Evolutionary conservation across 2,797 vertebrate genomes (phyloP), one percentile per base, ranked within the genome.

Genomic region (Clarias pachynema): DNA sequence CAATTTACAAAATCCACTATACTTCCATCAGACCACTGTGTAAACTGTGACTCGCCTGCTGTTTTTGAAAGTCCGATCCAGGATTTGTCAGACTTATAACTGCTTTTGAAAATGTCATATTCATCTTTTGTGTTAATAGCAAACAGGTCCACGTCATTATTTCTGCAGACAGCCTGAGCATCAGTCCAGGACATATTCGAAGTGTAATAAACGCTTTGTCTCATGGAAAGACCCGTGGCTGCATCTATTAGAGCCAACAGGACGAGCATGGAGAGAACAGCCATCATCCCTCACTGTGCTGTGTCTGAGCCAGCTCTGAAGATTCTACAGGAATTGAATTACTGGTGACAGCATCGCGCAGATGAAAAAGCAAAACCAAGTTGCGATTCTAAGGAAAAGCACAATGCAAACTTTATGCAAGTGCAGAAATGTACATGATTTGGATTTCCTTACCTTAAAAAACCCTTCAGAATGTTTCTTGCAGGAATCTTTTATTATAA

Each of bases 1-100:
- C 53, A 34, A 1, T 16, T 20, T 22, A 8, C 0, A 0, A 20
- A 31, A 10, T 8, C 0, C 18, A 59, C 3, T 18, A 0, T 1
- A 18, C 26, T 29, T 77, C 74, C 74, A 22, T 77, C 44, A 31
- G 53, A 34, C 74, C 74, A 77, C 15, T 31, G 74, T 31, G 74
- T 31, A 34, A 57, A 77, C 9, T 8, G 22, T 10, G 3, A 10
- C 3, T 20, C 56, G 5, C 5, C 9, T 59, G 8, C 9, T 3
- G 10, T 31, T 34, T 77, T 77, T 4, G 3, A 16, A 26, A 77
- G 74, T 5, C 75, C 78, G 1, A 80, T 80, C 78, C 78, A 80
- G 24, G 31, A 29, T 4, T 31, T 2, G 0, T 2, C 10, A 6
- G 31, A 5, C 15, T 31, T 4, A n/a, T 31, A 15, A 1, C 8